Percentiles rank a stretch among this genome's conserved stretches.
Evolutionary conservation across 1,140 invertebrate genomes (phyloP).

Genomic region (Saxidomus purpurata): DNA sequence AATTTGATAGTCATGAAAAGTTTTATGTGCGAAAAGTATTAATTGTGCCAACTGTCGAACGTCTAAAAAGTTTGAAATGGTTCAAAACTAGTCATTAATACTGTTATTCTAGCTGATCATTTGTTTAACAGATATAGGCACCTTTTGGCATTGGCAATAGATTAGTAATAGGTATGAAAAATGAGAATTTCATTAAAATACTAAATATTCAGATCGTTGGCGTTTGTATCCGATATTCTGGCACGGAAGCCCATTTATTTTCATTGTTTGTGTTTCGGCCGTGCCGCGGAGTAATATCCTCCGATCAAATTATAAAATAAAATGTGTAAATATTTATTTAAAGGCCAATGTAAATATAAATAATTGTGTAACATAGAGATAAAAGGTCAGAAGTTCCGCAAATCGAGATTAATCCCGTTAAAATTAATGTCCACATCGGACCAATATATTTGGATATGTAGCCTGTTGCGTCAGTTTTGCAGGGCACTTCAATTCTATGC

Average conservation of each 20-base stretch:
- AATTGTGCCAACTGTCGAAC: background rate
- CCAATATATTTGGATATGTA: too few species aligned
- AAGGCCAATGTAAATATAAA: background rate
- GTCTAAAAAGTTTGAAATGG: too few species aligned
- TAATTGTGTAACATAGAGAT: conserved; percentile 12
- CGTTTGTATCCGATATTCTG: background rate
- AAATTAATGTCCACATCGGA: conserved; percentile 15
- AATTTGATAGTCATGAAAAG: background rate
- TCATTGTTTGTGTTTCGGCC: background rate
- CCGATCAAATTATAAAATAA: conserved; percentile 4
- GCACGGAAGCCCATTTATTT: background rate
- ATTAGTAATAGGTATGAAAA: background rate
- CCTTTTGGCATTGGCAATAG: too few species aligned
- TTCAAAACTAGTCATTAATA: too few species aligned
- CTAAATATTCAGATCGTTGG: background rate
- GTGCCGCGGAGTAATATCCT: background rate
- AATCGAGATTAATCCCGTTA: background rate
- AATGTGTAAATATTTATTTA: conserved; percentile 4
- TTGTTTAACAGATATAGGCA: too few species aligned
- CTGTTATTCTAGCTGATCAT: too few species aligned
- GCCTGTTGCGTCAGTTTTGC: too few species aligned
- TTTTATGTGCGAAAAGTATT: background rate
- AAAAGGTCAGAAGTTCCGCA: conserved; percentile 3
- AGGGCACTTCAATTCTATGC: too few species aligned
- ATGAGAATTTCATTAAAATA: background rate